phyloP scores from a whole-genome alignment of 2,888 invertebrate genomes.

The Uloborus plumipes region DNA sequence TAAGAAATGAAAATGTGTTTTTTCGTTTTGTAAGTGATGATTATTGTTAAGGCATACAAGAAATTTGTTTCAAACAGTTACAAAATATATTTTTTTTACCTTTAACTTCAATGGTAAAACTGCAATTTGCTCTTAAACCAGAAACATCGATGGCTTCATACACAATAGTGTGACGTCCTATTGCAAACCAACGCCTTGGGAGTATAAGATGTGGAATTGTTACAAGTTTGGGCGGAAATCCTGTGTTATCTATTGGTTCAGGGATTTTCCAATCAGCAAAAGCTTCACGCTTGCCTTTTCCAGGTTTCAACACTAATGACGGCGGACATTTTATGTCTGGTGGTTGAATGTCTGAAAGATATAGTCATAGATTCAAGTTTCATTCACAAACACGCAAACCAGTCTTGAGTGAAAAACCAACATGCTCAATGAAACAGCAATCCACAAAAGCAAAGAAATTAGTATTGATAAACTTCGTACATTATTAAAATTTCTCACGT shows the following conservation, averaged over 20 bases:
- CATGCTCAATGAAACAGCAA: no score
- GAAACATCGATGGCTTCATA: constrained; percentile 28
- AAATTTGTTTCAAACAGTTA: not conserved
- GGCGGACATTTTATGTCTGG: constrained; percentile 37
- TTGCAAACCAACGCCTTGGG: not conserved
- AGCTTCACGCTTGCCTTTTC: constrained; percentile 10
- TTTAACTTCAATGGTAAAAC: constrained; percentile 15
- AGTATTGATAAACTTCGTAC: no score
- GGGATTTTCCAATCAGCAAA: constrained; percentile 16
- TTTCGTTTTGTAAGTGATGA: no score
- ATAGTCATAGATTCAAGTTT: not conserved
- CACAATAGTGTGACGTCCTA: not conserved
- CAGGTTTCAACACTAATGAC: not conserved
- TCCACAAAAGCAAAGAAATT: no score
- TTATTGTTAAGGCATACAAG: no score
- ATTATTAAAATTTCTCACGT: no score
- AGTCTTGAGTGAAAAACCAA: no score
- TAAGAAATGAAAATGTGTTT: no score
- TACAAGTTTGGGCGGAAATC: constrained; percentile 15
- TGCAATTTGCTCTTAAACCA: constrained; percentile 8
- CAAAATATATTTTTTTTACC: constrained; percentile 27
- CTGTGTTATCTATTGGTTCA: constrained; percentile 34
- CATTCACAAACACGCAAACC: no score
- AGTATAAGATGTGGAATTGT: constrained; percentile 1
- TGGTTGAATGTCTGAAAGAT: constrained; percentile 26